Conservation (phyloP, 2,113 vertebrate species). For the Daphoenositta chrysoptera region DNA sequence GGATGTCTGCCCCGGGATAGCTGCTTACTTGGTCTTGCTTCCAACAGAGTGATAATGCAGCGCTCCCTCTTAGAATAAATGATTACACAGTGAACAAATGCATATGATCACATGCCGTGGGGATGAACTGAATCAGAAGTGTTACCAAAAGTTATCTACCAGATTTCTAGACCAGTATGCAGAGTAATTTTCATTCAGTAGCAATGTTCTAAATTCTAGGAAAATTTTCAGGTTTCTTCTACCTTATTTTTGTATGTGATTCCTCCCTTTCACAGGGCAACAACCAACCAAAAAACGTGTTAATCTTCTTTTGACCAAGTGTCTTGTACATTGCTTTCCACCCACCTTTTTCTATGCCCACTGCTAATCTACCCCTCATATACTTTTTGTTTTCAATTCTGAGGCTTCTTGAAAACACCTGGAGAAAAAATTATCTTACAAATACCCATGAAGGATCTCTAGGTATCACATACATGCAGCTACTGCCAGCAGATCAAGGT, state of each 20-base stretch:
- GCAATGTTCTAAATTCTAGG: conserved; percentile 15
- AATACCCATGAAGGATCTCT: neutral
- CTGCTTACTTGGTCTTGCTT: neutral
- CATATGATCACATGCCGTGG: accelerated
- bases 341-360: neutral
- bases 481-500: neutral
- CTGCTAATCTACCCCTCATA: neutral
- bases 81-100: neutral
- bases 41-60: neutral
- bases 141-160: neutral
- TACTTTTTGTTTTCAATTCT: neutral
- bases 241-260: neutral
- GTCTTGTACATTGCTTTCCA: neutral
- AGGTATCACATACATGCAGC: neutral
- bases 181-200: neutral
- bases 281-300: neutral
- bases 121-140: neutral
- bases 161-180: neutral
- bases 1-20: neutral
- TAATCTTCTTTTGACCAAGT: neutral
- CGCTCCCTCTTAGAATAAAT: neutral
- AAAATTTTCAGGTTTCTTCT: neutral
- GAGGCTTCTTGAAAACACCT: neutral
- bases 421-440: neutral
- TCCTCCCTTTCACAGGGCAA: neutral